Evolutionary conservation across 1,140 invertebrate genomes (phyloP).

Genomic region (Zaprionus inermis): DNA sequence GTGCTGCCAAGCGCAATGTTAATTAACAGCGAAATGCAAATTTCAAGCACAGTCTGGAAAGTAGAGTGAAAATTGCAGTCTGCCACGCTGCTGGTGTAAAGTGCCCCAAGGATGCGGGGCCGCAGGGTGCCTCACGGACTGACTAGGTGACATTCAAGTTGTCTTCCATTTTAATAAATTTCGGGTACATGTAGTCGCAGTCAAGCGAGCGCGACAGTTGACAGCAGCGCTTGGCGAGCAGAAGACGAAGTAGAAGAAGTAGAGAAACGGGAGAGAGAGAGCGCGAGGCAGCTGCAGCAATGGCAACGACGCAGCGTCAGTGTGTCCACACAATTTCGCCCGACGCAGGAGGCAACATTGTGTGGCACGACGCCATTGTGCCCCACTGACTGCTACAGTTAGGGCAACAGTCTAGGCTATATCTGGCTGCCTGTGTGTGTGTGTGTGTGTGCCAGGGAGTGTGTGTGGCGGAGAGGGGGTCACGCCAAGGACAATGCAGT

Average conservation of each 20-base stretch:
- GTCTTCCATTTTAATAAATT: conserved; percentile 80
- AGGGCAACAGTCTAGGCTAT: conserved; percentile 19
- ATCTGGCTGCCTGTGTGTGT: conserved; percentile 5
- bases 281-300: conserved; percentile 18
- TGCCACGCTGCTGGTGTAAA: conserved; percentile 3
- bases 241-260: not conserved
- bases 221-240: conserved; percentile 43
- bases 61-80: conserved; percentile 2
- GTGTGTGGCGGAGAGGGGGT: not conserved
- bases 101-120: conserved; percentile 5
- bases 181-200: conserved; percentile 59
- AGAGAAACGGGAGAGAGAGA: not conserved
- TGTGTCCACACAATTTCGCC: conserved; percentile 40
- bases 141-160: conserved; percentile 56
- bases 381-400: conserved; percentile 57
- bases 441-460: not conserved
- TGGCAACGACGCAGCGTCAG: conserved; percentile 35
- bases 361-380: conserved; percentile 39
- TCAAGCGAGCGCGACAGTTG: conserved; percentile 73
- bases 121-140: not conserved
- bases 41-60: not conserved
- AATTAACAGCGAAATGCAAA: not conserved
- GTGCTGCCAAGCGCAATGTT: not conserved
- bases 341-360: conserved; percentile 27
- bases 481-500: conserved; percentile 68